These are phyloP conservation scores for Rhynchonycteris naso DNA, from an alignment of 2,797 vertebrate genomes.

Conservation along the genomic window DNA sequence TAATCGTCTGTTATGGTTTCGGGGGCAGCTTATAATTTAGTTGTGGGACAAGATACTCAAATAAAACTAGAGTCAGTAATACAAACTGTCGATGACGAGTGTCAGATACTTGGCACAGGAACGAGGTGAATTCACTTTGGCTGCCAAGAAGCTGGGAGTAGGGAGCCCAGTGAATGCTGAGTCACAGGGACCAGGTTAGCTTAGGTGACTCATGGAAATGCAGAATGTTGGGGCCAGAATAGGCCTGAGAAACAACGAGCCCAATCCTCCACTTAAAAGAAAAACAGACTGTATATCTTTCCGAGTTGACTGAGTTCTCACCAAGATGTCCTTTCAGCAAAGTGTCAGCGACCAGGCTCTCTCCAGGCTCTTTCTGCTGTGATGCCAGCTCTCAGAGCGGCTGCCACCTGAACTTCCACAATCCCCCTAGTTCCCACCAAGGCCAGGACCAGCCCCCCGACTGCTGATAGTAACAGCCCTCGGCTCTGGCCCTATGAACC, in stretches of 20 bases:
- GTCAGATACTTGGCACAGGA: constrained; percentile 60
- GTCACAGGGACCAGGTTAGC: background rate
- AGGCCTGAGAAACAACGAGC: background rate
- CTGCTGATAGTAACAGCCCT: background rate
- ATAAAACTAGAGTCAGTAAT: constrained; percentile 53
- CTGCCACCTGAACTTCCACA: background rate
- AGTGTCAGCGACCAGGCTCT: background rate
- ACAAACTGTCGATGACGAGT: constrained; percentile 16
- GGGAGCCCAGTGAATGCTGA: background rate
- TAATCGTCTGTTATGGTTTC: background rate
- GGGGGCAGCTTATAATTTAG: background rate
- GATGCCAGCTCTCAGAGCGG: background rate
- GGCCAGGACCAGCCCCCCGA: background rate
- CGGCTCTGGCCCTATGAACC: background rate
- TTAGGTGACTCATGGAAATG: background rate
- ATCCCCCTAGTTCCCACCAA: background rate
- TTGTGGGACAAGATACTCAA: constrained; percentile 31
- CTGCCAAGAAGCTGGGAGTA: constrained; percentile 41
- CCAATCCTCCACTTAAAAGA: background rate
- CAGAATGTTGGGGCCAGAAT: background rate
- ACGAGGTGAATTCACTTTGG: constrained; percentile 39
- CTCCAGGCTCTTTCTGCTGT: background rate
- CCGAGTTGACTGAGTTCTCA: background rate
- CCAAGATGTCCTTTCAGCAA: background rate
- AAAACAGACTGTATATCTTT: background rate